Evolutionary conservation across 2,888 invertebrate species (phyloP), one percentile per base, ranked within the genome.

Genomic region (Aporophyla lueneburgensis): DNA sequence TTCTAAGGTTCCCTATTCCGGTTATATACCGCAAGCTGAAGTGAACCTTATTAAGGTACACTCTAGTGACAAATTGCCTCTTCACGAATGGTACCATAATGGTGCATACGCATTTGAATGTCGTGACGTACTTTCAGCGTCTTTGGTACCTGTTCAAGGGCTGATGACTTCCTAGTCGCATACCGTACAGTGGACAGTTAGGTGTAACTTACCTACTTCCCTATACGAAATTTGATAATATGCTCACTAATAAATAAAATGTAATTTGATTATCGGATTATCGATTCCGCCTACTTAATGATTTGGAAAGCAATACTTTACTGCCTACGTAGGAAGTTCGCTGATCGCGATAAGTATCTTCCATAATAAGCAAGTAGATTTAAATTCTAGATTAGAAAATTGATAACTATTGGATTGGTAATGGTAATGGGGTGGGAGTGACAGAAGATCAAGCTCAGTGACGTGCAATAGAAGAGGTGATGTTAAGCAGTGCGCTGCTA

Each of bases 161-260:
- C 75, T 83, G 58, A 59, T 27, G 63, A 75, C 84, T 83, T 83
- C 86, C 86, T 85, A 53, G 61, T 85, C 77, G 49, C 49, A 65
- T 79, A 53, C 61, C 16, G 27, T 67, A 61, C 43, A 59, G 14
- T 74, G 62, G 66, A 72, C 73, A 86, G 69, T 71, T 66, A 46
- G 58, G 27, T 16, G 21, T 71, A 53, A 5, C 4, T 21, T 53
- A 46, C 0, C 19, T 58, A 76, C 40, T 40, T 82, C 10, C 27
- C 2, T 24, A 19, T 33, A 14, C 12, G 27, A 46, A 75, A 53
- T 79, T 65, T 7, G 12, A 53, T 59, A 14, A 21, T 27, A 54
- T 69, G n/a, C 7, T 58, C 4, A 33, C 19, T 49, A 27, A 61
- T 58, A 58, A 69, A 81, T 56, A 49, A 67, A 43, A 74, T 56